Percentiles rank a stretch among this genome's conserved stretches.
phyloP scores from a whole-genome alignment of 2,888 invertebrate species.

The Agriotes lineatus region DNA sequence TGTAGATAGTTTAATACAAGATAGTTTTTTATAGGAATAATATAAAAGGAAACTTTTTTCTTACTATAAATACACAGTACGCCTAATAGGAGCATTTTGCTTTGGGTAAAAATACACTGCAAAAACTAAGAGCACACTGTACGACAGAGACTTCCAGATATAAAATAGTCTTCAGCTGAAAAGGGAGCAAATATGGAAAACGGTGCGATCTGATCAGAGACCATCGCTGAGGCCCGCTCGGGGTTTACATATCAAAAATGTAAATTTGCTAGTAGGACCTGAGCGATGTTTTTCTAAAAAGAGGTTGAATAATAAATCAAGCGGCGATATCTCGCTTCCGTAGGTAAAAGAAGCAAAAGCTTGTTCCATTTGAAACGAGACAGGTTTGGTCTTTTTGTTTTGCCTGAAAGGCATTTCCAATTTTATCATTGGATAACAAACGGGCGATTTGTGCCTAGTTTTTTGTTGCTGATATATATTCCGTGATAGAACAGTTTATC shows the following conservation, averaged over 20 bases:
- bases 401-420: not conserved
- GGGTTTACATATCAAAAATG: conserved; percentile 10
- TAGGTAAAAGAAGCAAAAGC: conserved; percentile 10
- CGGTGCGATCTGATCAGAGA: conserved; percentile 1
- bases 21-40: too few species aligned
- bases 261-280: conserved; percentile 1
- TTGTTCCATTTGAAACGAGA: conserved; percentile 1
- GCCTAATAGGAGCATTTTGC: too few species aligned
- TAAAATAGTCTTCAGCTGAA: not conserved
- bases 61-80: too few species aligned
- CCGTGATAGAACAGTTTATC: too few species aligned
- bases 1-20: too few species aligned
- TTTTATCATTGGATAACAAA: too few species aligned
- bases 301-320: conserved; percentile 21
- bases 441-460: too few species aligned
- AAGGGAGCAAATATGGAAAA: conserved; percentile 1
- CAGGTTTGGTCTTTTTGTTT: not conserved
- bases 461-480: too few species aligned
- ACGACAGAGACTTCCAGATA: too few species aligned
- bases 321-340: conserved; percentile 13
- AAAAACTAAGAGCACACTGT: too few species aligned
- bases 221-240: too few species aligned
- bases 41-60: not conserved
- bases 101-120: too few species aligned
- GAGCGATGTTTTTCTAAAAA: conserved; percentile 3